A percentile compares a stretch with the other conserved stretches of the same genome.
Evolutionary conservation across 1,140 invertebrate species (phyloP).

Genomic region (Trichonephila inaurata): DNA sequence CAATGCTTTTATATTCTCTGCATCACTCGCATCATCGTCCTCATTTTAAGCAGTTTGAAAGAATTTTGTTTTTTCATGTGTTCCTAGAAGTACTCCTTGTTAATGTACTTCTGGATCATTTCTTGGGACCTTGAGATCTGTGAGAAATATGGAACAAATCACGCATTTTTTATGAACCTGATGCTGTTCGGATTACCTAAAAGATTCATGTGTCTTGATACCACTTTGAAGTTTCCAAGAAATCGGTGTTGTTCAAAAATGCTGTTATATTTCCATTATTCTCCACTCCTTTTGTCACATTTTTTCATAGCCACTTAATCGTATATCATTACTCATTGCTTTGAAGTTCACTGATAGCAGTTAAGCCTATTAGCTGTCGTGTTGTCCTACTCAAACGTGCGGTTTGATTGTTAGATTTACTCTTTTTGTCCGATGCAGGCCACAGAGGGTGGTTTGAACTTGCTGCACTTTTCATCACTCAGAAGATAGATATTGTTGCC

Average conservation of each 20-base stretch:
- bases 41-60: neutral
- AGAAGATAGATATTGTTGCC: too few species aligned
- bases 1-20: neutral
- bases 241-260: neutral
- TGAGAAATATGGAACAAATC: neutral
- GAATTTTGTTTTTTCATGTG: neutral
- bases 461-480: too few species aligned
- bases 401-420: neutral
- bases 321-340: neutral
- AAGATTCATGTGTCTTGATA: conserved; percentile 12
- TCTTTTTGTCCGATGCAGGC: neutral
- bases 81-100: neutral
- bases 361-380: neutral
- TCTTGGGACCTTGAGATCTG: neutral
- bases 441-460: too few species aligned
- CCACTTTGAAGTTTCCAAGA: neutral
- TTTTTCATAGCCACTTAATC: neutral
- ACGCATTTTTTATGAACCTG: neutral
- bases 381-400: neutral
- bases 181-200: neutral
- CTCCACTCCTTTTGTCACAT: neutral
- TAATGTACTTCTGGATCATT: neutral
- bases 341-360: neutral
- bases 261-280: neutral
- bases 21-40: neutral